Base-by-base conservation (phyloP, 2,888 invertebrate genomes). In the Escarpia spicata region DNA sequence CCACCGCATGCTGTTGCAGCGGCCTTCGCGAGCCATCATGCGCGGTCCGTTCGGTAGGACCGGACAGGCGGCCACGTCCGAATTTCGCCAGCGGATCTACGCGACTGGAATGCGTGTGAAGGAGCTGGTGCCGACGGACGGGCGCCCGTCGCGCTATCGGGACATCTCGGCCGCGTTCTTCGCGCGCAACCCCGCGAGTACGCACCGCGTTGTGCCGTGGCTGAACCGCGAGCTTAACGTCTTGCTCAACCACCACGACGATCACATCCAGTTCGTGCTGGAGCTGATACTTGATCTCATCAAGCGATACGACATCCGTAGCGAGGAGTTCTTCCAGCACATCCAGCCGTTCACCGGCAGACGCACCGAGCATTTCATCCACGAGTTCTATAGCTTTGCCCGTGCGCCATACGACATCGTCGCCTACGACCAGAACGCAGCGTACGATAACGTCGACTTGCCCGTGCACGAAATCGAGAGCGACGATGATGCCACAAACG, bases 311-410 rank as follows among this genome's bases (percentile, higher is more conserved):
- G 94, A 95, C 15, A 96, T 97, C 58, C 95, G 94, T 75, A 96
- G 96, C 93, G 95, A 95, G 12, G 97, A 98, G 95, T 98, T 99
- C 96, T 97, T 97, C 90, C 97, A 97, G 90, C 97, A 97, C 26
- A 96, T 98, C 92, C 97, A 97, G 52, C 97, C 98, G 26, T 98
- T 97, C 96, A 97, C 98, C 93, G 97, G 98, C 43, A 97, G 97
- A 0, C 97, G 98, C 94, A 98, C 98, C 0, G 97, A 97, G 93
- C 99, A 99, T 96, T 99, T 99, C 96, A 97, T 98, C 60, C 98
- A 99, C 96, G 99, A 99, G 96, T 97, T 99, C 93, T 97, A 98
- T 95, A 98, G 97, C 96, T 99, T 98, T 97, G 98, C 99, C 60
- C 97, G 98, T 52, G 98, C 98, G 19, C 98, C 98, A 0, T 98